Evolutionary conservation across 2,797 vertebrate genomes (phyloP), one percentile per base, ranked within the genome.

Genomic region (Oreonectes daqikongensis): DNA sequence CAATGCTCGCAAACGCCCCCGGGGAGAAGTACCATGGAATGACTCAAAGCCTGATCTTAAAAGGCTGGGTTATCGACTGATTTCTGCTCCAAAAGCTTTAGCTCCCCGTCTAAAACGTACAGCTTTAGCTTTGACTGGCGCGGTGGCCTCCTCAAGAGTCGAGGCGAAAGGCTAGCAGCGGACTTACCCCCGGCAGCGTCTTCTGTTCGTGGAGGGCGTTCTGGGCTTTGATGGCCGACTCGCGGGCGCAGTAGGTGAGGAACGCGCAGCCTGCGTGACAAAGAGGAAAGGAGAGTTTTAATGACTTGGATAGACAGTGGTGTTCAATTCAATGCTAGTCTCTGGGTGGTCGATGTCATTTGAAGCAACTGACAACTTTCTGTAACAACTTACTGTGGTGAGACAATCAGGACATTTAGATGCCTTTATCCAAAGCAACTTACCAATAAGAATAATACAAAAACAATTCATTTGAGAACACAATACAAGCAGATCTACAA

Each of bases 221-320:
- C 94, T 99, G 97, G 87, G 97, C 97, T 93, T 98, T 98, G 94
- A 99, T 98, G 90, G 97, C 97, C 20, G 97, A 99, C 87, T 99
- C 97, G 83, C 97, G 90, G 92, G 97, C 97, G 81, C 97, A 99
- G 92, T 99, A 99, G 15, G 97, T 99, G 87, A 99, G 96, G 89
- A 99, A 99, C 1, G 97, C 97, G 86, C 97, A 99, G 87, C 97
- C 97, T 99, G 90, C 22, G 86, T 84, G 0, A 90, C 67, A 87
- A 77, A 80, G 72, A 71, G 66, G 52, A 35, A 75, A 75, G 81
- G 72, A 89, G 64, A 28, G 38, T 5, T 63, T 73, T 69, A 80
- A 59, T 63, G 42, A 65, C 68, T 59, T 74, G 48, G 11, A 55
- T 26, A 53, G 77, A 60, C 20, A 63, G 69, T 50, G 61, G 69